A percentile compares a stretch with the other conserved stretches of the same genome.
phyloP scores from a whole-genome alignment of 2,797 vertebrate species.

The Ara ararauna region DNA sequence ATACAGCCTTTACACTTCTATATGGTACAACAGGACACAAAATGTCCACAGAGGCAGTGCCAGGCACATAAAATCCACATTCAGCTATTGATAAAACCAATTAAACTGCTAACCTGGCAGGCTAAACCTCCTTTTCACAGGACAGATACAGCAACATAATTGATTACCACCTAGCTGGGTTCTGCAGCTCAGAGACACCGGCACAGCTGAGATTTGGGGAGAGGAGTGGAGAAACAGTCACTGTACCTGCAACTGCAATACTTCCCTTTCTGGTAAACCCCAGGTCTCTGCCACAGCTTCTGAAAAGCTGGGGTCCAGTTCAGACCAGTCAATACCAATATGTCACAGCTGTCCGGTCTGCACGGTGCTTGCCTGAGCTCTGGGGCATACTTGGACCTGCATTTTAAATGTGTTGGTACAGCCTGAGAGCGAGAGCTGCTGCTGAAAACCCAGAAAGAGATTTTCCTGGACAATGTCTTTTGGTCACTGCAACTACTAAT shows the following conservation, averaged over 20 bases:
- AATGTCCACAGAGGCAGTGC: background rate
- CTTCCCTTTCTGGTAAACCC: background rate
- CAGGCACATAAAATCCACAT: background rate
- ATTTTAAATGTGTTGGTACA: background rate
- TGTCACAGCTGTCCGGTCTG: background rate
- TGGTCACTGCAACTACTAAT: background rate
- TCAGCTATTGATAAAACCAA: background rate
- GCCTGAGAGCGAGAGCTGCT: background rate
- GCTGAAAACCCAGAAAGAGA: background rate
- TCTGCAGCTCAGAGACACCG: background rate
- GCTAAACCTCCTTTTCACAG: background rate
- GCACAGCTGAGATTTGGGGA: background rate
- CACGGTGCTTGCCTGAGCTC: background rate
- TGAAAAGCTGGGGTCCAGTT: background rate
- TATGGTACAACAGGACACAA: background rate
- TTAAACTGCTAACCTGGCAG: background rate
- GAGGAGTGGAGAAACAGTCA: background rate
- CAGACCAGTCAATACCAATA: background rate
- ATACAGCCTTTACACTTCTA: background rate
- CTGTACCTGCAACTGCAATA: background rate
- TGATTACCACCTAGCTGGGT: background rate
- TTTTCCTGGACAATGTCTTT: background rate
- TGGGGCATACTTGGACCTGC: background rate
- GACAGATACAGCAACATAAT: background rate
- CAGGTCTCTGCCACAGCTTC: background rate